Conservation (phyloP, 2,888 invertebrate species). For the Beris morrisii region DNA sequence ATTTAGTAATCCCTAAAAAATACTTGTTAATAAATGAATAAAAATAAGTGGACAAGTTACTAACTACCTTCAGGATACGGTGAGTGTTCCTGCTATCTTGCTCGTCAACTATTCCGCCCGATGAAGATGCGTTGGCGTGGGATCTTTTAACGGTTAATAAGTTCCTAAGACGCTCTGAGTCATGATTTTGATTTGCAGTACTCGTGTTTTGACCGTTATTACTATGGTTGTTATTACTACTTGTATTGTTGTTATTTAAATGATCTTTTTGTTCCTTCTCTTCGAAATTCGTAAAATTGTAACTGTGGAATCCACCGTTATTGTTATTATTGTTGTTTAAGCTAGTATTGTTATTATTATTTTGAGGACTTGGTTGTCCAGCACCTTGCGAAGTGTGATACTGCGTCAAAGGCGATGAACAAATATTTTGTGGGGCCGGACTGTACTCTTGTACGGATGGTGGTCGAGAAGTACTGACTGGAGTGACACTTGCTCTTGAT, state of each 20-base stretch:
- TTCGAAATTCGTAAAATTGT: conserved; percentile 43
- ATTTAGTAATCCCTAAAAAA: conserved; percentile 45
- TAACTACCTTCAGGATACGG: conserved; percentile 46
- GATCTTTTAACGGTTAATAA: conserved; percentile 56
- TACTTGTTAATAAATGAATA: conserved; percentile 14
- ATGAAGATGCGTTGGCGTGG: conserved; percentile 42
- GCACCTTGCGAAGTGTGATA: conserved; percentile 56
- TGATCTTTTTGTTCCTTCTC: conserved; percentile 44
- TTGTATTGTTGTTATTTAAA: conserved; percentile 42
- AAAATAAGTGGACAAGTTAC: not conserved
- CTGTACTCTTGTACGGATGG: conserved; percentile 64
- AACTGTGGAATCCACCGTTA: conserved; percentile 41
- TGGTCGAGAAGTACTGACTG: conserved; percentile 66
- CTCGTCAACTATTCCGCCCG: conserved; percentile 43
- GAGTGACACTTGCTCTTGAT: conserved; percentile 65
- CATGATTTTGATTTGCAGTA: conserved; percentile 45
- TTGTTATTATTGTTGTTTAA: conserved; percentile 42
- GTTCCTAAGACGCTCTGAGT: conserved; percentile 59
- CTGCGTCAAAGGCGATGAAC: conserved; percentile 58
- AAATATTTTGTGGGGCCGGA: conserved; percentile 57
- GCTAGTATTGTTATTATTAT: conserved; percentile 45
- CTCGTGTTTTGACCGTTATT: conserved; percentile 36
- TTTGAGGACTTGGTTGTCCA: conserved; percentile 59
- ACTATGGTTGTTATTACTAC: conserved; percentile 59
- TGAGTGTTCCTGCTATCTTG: conserved; percentile 49